phyloP scores from a whole-genome alignment of 2,797 vertebrate genomes.

The Sciaenops ocellatus region DNA sequence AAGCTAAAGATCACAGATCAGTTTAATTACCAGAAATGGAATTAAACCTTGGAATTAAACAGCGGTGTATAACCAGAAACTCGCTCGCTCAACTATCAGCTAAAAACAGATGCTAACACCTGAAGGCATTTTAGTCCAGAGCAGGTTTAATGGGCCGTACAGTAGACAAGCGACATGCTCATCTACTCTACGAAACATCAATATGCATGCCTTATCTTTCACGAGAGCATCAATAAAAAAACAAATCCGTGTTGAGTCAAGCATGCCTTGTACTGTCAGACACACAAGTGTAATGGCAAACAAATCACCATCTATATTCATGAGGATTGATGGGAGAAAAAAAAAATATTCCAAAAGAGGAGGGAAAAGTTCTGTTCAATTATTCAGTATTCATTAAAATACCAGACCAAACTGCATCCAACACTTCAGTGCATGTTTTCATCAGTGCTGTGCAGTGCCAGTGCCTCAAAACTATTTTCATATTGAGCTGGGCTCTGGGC shows the following conservation, averaged over 20 bases:
- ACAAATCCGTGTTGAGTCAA: conserved; percentile 38
- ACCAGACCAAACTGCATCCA: neutral
- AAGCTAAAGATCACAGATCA: conserved; percentile 47
- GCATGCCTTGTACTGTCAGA: conserved; percentile 42
- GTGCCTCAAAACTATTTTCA: conserved; percentile 24
- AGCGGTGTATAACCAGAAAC: neutral
- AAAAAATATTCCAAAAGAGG: conserved; percentile 13
- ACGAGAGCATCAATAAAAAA: conserved; percentile 32
- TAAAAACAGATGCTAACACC: conserved; percentile 40
- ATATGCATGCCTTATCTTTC: conserved; percentile 50
- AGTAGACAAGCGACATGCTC: conserved; percentile 50
- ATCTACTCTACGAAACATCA: conserved; percentile 55
- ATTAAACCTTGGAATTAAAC: conserved; percentile 29
- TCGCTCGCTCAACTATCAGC: conserved; percentile 13
- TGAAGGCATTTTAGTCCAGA: conserved; percentile 35
- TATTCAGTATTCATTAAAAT: conserved; percentile 31
- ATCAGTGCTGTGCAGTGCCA: conserved; percentile 14
- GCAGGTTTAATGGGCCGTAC: conserved; percentile 49
- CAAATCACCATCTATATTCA: conserved; percentile 53
- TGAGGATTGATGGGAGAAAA: conserved; percentile 25
- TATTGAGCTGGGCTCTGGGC: neutral
- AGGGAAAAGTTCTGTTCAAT: conserved; percentile 5
- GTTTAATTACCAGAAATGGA: conserved; percentile 23
- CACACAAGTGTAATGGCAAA: conserved; percentile 41
- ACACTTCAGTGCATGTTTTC: conserved; percentile 14